phyloP scores from a whole-genome alignment of 1,140 invertebrate species.

The Heliconius himera region DNA sequence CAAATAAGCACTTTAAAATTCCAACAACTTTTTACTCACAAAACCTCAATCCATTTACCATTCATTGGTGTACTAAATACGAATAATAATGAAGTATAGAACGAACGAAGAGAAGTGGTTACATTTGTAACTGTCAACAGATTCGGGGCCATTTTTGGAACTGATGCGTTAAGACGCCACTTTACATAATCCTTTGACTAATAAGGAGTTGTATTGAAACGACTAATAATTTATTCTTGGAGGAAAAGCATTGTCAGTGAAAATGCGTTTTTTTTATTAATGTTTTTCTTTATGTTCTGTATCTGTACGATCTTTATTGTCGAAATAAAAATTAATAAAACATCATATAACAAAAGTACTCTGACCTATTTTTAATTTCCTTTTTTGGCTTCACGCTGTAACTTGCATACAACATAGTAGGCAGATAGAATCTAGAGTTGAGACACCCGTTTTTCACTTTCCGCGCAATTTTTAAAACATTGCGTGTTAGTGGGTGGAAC shows the following conservation, averaged over 20 bases:
- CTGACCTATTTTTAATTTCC: no score
- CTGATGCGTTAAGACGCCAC: slow-evolving; percentile 42
- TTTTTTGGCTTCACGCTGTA: no score
- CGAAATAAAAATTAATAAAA: no score
- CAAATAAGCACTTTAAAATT: slow-evolving; percentile 6
- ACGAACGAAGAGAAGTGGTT: slow-evolving; percentile 29
- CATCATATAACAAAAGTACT: no score
- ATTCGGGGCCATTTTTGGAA: slow-evolving; percentile 43
- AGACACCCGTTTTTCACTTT: no score
- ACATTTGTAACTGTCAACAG: slow-evolving; percentile 56
- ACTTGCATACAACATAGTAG: no score
- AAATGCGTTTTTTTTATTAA: neutral
- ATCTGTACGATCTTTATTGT: neutral
- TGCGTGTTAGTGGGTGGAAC: no score
- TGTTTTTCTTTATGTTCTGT: neutral
- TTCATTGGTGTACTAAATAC: slow-evolving; percentile 45
- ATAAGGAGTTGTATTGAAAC: slow-evolving; percentile 33
- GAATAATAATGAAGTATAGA: slow-evolving; percentile 43
- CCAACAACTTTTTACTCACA: slow-evolving; percentile 24
- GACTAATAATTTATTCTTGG: slow-evolving; percentile 34
- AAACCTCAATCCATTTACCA: slow-evolving; percentile 41
- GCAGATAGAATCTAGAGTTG: no score
- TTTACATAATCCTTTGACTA: slow-evolving; percentile 47
- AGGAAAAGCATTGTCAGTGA: neutral
- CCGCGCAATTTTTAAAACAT: no score